phyloP scores from a whole-genome alignment of 1,140 invertebrate genomes.

The Ganaspis sp. region DNA sequence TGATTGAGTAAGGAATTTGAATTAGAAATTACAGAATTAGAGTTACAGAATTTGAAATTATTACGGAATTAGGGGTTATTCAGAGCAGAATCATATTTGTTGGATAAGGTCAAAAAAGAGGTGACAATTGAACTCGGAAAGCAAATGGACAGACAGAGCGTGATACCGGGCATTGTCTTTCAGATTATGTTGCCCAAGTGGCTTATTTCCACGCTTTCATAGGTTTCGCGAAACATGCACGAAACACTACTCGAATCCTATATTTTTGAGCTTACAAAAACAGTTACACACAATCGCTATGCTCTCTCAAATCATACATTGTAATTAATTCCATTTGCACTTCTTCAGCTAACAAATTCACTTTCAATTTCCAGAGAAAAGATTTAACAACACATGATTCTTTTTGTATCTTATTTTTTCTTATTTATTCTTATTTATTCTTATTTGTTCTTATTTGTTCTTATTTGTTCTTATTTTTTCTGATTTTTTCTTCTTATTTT shows the following conservation, averaged over 20 bases:
- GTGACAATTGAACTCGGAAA: conserved; percentile 53
- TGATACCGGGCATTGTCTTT: conserved; percentile 73
- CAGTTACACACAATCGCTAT: background rate
- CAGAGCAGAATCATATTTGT: too few species aligned
- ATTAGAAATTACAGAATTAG: too few species aligned
- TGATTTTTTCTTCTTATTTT: too few species aligned
- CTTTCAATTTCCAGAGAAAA: background rate
- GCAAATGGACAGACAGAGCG: conserved; percentile 65
- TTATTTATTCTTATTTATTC: too few species aligned
- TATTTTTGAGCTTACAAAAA: conserved; percentile 27
- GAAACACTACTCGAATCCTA: background rate
- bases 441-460: too few species aligned
- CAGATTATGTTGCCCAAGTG: conserved; percentile 69
- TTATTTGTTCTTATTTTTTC: too few species aligned
- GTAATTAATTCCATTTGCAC: conserved; percentile 1
- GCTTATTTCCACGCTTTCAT: conserved; percentile 75
- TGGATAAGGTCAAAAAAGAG: conserved; percentile 58
- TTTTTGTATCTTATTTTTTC: too few species aligned
- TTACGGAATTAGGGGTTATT: too few species aligned
- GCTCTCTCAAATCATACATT: background rate
- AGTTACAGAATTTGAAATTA: too few species aligned
- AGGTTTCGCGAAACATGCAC: conserved; percentile 54
- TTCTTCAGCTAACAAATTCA: background rate
- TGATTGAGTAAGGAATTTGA: too few species aligned
- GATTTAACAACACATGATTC: background rate